Evolutionary conservation across 37 sponge, comb jelly and placozoan genomes (phyloP), one percentile per base, ranked within the genome.

Genomic region (Dysidea cf. avara): DNA sequence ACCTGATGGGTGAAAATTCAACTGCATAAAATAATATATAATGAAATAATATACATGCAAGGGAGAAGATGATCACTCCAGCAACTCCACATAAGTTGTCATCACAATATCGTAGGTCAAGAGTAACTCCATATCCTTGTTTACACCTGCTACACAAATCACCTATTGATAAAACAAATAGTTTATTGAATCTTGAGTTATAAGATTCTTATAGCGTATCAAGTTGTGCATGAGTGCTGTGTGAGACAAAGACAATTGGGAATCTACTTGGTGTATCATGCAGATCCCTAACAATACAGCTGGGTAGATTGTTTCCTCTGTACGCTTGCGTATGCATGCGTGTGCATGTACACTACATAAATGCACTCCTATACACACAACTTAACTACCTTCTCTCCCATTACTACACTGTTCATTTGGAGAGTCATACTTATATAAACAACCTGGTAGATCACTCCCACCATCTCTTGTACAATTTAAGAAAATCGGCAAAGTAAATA

Each of bases 391-490:
- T 36, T 40, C 12, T 34, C 86, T 71, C 36, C 86, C 86, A 49
- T 16, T 3, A 35, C 79, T 79, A 85, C 86, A 85, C 68, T 85
- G 86, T 18, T 39, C 58, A 56, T 71, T 66, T 1, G 53, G 37
- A 43, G 28, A 14, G 50, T 85, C 86, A 66, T 37, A 85, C 69
- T 72, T 72, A 40, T 72, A 78, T n/a, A 66, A 53, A 34, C 86
- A 85, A 29, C 86, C 86, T 28, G 67, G 79, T 7, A 85, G 86
- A 11, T 60, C 18, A n/a, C n/a, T n/a, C n/a, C n/a, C n/a, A 6
- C 86, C 79, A 12, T 78, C 71, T 2, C 71, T 48, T 28, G 73
- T 56, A 53, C 86, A 85, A 62, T 78, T 78, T 14, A 85, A 65
- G 58, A 77, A 83, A 2, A 77, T 78, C 0, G 84, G 84, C 21